Conservation (phyloP, 2,113 vertebrate genomes). For the Prionailurus viverrinus region DNA sequence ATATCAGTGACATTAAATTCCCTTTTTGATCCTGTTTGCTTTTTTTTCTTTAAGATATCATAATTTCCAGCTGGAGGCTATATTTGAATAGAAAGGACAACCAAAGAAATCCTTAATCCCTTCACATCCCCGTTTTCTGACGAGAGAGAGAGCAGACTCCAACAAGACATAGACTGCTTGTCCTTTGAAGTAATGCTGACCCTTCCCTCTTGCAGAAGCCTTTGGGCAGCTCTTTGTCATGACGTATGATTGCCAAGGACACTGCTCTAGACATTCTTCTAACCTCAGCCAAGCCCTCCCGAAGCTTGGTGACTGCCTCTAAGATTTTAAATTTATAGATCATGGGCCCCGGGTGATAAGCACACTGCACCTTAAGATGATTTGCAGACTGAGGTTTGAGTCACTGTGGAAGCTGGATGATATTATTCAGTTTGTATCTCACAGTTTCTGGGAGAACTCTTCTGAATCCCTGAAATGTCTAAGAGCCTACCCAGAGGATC, state of each 20-base stretch:
- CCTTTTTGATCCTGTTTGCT: not conserved
- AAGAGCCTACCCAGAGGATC: not conserved
- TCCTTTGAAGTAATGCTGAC: not conserved
- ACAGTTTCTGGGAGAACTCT: not conserved
- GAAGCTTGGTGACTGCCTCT: not conserved
- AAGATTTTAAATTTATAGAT: not conserved
- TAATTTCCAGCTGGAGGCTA: not conserved
- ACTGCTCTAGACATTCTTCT: not conserved
- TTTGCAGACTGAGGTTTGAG: not conserved
- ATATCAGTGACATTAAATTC: not conserved
- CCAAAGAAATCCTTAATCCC: not conserved
- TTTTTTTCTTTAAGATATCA: not conserved
- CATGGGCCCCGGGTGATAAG: not conserved
- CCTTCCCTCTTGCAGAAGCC: not conserved
- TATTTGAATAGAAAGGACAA: not conserved
- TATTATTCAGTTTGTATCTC: not conserved
- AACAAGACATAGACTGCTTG: fast-evolving
- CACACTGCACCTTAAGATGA: not conserved
- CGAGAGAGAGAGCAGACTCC: not conserved
- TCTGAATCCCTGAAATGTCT: not conserved
- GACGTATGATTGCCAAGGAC: not conserved
- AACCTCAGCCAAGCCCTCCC: too few species aligned
- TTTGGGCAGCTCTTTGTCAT: not conserved
- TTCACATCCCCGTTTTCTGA: not conserved
- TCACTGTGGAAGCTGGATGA: not conserved